Evolutionary conservation across 1,140 invertebrate genomes (phyloP), one percentile per base, ranked within the genome.

Genomic region (Scaptodrosophila lebanonensis): DNA sequence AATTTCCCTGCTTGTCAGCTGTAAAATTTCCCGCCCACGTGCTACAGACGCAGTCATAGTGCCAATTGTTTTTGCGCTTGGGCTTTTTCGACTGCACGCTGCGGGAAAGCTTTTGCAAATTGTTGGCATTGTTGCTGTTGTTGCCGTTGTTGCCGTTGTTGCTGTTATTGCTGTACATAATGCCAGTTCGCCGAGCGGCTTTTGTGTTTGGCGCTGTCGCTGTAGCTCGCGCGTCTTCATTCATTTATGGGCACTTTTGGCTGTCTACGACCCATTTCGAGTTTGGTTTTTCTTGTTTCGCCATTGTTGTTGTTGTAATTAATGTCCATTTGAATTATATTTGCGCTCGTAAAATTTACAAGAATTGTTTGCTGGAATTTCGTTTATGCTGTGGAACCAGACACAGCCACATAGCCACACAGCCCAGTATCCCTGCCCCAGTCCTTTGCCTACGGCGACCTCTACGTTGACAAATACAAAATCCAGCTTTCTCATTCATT

Each of bases 251-350:
- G 66, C 76, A 75, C 58, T 66, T 83, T 69, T 27, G 47, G 47
- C 66, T 65, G 66, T 69, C 66, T 63, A 72, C 69, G 66, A 65
- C 66, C 71, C 70, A 70, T 76, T 69, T 66, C 38, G 44, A 58
- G 52, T 62, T 67, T 57, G 39, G 48, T 59, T 68, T 66, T 44
- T 49, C 32, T 62, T 45, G n/a, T 50, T 45, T 38, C 20, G 11
- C 22, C 35, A 29, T 57, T 45, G 65, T 63, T 60, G 63, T 84
- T 79, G 62, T 79, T 84, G 73, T 75, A 79, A 84, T 84, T 84
- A 84, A 84, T 83, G 79, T 57, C 70, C 79, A 76, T 84, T 84
- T 84, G 79, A 84, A 84, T 84, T 84, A 84, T 84, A 84, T 84
- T 84, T 84, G 79, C 57, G 79, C 82, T 84, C 79, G 73, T 84